Base-by-base conservation (phyloP, 2,113 vertebrate species). In the Hypocryptadius cinnamomeus region DNA sequence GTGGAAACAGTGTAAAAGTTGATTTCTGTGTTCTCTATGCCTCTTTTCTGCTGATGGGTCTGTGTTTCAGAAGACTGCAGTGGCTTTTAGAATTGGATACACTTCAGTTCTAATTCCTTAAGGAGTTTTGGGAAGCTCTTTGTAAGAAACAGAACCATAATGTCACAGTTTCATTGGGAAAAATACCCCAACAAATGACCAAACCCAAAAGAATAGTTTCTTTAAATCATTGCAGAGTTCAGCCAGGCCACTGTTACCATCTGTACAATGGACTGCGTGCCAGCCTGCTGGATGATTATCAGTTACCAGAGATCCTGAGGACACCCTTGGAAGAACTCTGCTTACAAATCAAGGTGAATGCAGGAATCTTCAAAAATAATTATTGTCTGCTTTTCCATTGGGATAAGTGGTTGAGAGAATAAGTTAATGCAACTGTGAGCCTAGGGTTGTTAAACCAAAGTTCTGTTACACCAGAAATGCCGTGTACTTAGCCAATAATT, bases 261-360 rank as follows among this genome's bases (percentile, higher is more conserved):
- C 98, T 99, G 22, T 99, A 99, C 96, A 99, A 99, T 1, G 97
- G 98, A 6, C 98, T 99, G 19, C 97, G 99, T 96, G 99, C 98
- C 51, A 99, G 98, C 91, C 98, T 99, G 40, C 97, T 99, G 44
- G 99, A 99, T 77, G 98, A 98, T 92, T 99, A 99, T 92, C 99
- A 99, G 82, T 81, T 99, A 80, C 99, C 99, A 35, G 99, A 99
- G 97, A 99, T 99, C 93, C 97, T 99, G 94, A 98, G 99, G 97
- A 99, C 99, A 1, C 99, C 99, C 42, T 95, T 99, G 96, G 99
- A 99, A 96, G 99, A 99, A 28, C 98, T 99, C 59, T 99, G 99
- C 94, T 97, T 99, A 83, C 99, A 99, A 82, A 99, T 99, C 91
- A 99, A 99, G 98, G 99, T 99, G 94, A 95, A 28, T 50, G 25